Conservation (phyloP, 2,113 vertebrate species). For the Microcebus murinus region DNA sequence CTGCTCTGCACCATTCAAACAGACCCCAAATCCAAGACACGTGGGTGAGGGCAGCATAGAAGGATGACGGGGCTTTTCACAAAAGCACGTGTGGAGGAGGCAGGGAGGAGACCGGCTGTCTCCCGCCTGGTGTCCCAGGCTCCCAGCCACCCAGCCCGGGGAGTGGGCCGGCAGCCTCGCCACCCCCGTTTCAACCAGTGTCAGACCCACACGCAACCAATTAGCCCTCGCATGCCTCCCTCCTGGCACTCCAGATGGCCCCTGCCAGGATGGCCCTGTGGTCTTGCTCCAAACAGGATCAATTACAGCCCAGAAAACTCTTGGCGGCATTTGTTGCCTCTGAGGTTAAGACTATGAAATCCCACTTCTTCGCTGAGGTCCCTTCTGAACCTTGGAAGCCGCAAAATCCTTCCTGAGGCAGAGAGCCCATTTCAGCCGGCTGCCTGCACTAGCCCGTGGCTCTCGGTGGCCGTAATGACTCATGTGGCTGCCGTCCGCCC, state of each 20-base stretch:
- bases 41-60: background rate
- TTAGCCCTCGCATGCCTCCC: background rate
- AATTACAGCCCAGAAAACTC: background rate
- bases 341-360: conserved; percentile 48
- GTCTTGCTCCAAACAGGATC: background rate
- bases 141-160: background rate
- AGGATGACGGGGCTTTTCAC: background rate
- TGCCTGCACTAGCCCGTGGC: background rate
- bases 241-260: background rate
- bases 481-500: background rate
- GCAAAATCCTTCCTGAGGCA: conserved; percentile 25
- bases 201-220: background rate
- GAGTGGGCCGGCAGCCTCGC: background rate
- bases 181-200: background rate
- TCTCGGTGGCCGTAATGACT: conserved; percentile 6
- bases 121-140: background rate
- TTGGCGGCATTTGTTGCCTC: background rate
- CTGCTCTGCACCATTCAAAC: background rate
- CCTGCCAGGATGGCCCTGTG: background rate
- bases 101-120: background rate
- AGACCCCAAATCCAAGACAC: conserved; percentile 47
- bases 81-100: conserved; percentile 5
- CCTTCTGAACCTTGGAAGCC: conserved; percentile 36
- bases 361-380: conserved; percentile 31
- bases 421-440: background rate